Percentiles rank a stretch among this genome's conserved stretches.
phyloP scores from a whole-genome alignment of 2,888 invertebrate species.

The Heteropelma amictum region DNA sequence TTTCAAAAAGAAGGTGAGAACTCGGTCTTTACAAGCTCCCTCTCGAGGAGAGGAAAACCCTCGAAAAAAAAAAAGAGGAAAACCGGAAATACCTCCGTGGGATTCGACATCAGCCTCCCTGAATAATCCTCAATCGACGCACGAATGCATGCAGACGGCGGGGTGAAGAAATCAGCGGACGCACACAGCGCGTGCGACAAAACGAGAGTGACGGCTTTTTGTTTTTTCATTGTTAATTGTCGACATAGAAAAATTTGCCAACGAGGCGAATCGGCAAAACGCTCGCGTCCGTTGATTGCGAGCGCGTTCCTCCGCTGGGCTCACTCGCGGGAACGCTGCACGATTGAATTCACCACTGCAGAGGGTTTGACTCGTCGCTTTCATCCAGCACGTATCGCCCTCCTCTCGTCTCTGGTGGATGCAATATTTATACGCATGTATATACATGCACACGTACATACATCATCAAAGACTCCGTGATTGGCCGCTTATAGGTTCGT shows the following conservation, averaged over 20 bases:
- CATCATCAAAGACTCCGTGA: background rate
- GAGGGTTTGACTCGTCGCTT: background rate
- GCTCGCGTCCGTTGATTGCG: constrained; percentile 36
- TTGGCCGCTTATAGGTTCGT: constrained; percentile 45
- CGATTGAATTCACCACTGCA: background rate
- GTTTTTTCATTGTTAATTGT: background rate
- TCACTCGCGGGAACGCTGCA: constrained; percentile 13
- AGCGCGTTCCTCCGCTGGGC: constrained; percentile 18
- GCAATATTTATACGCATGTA: background rate
- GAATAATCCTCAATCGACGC: too few species aligned
- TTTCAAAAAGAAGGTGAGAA: too few species aligned
- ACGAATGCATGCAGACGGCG: too few species aligned
- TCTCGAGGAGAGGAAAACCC: too few species aligned
- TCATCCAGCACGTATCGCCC: too few species aligned
- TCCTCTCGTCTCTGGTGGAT: too few species aligned
- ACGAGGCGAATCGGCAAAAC: constrained; percentile 25
- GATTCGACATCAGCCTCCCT: too few species aligned
- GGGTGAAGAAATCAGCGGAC: background rate
- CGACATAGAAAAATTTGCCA: background rate
- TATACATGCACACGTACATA: background rate
- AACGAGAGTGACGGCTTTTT: background rate
- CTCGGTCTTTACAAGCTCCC: too few species aligned
- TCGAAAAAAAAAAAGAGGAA: too few species aligned
- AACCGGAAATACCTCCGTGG: too few species aligned
- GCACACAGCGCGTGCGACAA: background rate